Evolutionary conservation across 2,113 vertebrate species (phyloP).

Genomic region (Neoarius graeffei): DNA sequence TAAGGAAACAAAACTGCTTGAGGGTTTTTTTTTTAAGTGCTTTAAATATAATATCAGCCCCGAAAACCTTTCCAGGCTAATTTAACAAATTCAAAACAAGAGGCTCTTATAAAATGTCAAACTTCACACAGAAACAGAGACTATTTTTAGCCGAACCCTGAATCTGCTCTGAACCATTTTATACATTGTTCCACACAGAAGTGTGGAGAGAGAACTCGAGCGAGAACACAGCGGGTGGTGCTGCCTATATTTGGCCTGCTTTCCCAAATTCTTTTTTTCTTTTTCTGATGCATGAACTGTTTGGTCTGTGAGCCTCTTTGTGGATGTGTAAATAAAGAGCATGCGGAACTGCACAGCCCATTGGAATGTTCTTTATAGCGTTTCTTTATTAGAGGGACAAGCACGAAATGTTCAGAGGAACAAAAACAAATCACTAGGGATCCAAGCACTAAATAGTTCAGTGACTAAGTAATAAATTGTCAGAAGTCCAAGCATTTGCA

Average conservation of each 20-base stretch:
- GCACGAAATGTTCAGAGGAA: neutral
- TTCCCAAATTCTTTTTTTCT: neutral
- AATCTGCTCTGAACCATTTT: neutral
- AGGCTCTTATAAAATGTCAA: constrained; percentile 1
- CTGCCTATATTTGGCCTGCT: neutral
- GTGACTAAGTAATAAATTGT: neutral
- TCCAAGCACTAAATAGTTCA: neutral
- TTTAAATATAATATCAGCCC: neutral
- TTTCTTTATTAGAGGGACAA: neutral
- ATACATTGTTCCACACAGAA: neutral
- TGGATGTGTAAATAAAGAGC: neutral
- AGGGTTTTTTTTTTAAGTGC: neutral
- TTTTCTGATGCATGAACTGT: neutral
- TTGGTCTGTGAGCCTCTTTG: neutral
- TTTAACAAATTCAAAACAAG: neutral
- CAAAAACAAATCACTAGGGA: neutral
- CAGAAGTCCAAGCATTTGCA: no score
- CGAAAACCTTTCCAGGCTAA: neutral
- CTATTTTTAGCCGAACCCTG: constrained; percentile 17
- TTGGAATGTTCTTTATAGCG: neutral
- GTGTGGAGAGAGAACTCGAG: neutral
- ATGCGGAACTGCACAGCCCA: neutral
- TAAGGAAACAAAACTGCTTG: neutral
- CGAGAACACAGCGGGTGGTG: constrained; percentile 2
- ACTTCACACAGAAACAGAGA: neutral